Evolutionary conservation across 2,797 vertebrate species (phyloP).

Genomic region (Poliocrania exsul): DNA sequence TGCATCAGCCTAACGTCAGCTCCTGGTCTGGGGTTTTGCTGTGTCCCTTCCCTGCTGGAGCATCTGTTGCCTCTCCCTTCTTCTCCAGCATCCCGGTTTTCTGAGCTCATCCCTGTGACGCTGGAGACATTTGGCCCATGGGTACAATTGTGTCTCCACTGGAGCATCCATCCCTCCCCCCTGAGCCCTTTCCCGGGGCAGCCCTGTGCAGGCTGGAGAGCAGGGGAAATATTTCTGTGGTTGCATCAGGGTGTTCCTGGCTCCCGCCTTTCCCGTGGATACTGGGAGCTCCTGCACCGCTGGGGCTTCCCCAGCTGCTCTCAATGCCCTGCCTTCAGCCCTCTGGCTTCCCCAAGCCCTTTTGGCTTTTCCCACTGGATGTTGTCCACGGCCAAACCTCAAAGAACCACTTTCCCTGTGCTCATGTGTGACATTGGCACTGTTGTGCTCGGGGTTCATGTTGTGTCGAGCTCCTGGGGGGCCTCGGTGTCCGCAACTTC

Average conservation of each 20-base stretch:
- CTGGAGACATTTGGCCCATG: not conserved
- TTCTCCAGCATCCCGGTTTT: not conserved
- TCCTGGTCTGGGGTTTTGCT: not conserved
- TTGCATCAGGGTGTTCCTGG: constrained; percentile 66
- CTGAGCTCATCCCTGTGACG: not conserved
- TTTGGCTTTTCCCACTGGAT: not conserved
- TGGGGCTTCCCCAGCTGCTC: constrained; percentile 24
- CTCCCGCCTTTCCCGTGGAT: not conserved
- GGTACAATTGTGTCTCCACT: not conserved
- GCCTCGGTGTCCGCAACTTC: not conserved
- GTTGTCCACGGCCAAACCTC: not conserved
- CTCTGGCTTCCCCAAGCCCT: not conserved
- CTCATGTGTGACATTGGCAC: not conserved
- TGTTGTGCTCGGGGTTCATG: rapidly evolving
- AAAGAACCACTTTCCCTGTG: rapidly evolving
- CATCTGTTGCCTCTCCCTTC: not conserved
- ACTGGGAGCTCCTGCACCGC: not conserved
- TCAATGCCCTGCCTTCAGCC: not conserved
- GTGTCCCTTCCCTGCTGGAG: not conserved
- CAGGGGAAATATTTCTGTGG: constrained; percentile 49
- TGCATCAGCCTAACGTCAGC: not conserved
- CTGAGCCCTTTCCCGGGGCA: not conserved
- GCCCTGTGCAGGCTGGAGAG: not conserved
- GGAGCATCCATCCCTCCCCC: not conserved
- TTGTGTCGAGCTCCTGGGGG: rapidly evolving